Base-by-base conservation (phyloP, 2,888 invertebrate genomes). In the Nebria brevicollis region DNA sequence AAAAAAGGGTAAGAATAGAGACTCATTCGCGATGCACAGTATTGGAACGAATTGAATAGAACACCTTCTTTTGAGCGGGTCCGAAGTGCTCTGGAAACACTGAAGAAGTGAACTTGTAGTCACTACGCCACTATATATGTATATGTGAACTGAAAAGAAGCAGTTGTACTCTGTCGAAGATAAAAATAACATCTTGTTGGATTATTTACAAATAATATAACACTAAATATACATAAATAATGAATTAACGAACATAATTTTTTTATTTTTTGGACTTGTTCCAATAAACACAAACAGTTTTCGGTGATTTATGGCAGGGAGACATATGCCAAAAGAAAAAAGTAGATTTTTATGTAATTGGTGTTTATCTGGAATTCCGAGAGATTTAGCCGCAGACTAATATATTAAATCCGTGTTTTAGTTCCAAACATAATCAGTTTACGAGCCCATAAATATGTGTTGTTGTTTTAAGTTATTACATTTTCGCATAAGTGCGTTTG, bases 301-400 rank as follows among this genome's bases (percentile, higher is more conserved):
- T 54, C 2, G 54, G 4, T 7, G 54, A 54, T 54, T 54, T 54
- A 54, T 54, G 54, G 8, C 54, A 7, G 13, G 54, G 11, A 54
- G 54, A 54, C 54, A 54, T 54, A 54, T 54, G 54, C 54, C 54
- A 54, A 54, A 54, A 54, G 54, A 54, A 54, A 54, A 54, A 54
- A 54, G 54, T 54, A 11, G 54, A 54, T 54, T 54, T 54, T 54
- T 54, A 54, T 54, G 54, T 54, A 54, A 54, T 54, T 54, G 54
- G 11, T 11, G 8, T 54, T 54, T 54, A 54, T 54, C 8, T 54
- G 54, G 54, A 11, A 54, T 54, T 54, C 13, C 13, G 54, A 2
- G 34, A 34, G 34, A 34, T 34, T 34, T 34, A 34, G 34, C 34
- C 34, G 34, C 13, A 54, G 54, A 54, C 54, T 54, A 54, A 54